Base-by-base conservation (phyloP, 2,113 vertebrate species). In the Montifringilla adamsi region DNA sequence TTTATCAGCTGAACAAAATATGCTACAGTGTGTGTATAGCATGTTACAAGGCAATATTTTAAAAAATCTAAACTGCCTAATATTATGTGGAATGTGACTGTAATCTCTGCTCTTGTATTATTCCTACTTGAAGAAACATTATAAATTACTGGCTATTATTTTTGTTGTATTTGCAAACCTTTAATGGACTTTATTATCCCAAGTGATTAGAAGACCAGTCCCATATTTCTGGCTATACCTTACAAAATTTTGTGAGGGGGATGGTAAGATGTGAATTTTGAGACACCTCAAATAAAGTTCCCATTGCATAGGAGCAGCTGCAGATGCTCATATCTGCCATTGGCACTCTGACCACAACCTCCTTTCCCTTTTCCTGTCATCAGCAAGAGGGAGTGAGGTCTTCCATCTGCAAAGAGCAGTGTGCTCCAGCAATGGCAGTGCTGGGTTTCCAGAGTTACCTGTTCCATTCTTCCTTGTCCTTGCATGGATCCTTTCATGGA, bases 301-400 rank as follows among this genome's bases (percentile, higher is more conserved):
- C 20, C 21, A 1, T 68, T 74, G 22, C 35, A 13, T 14, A 63
- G 56, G 19, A 95, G 28, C 28, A 74, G n/a, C 21, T 90, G 67
- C 44, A 88, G 50, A 8, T 67, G 50, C 77, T 88, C 31, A 27
- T 13, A 53, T 69, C 74, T 83, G 44, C 63, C 22, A 8, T 5
- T 58, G 27, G 14, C 33, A 17, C 20, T 27, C n/a, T 68, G 62
- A 76, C 26, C 30, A 16, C 27, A 79, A 3, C 18, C 27, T 85
- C 7, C 33, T 73, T 75, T 82, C 72, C 21, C 22, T 89, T 92
- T 30, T 39, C 8, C 76, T 76, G 15, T 15, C 1, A 3, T 55
- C 7, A 4, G 7, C 0, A 1, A 72, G 88, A 76, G 9, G 4
- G n/a, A 68, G 10, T 0, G 0, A 49, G 37, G 8, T 39, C 44